Evolutionary conservation across 2,888 invertebrate genomes (phyloP), one percentile per base, ranked within the genome.

Genomic region (Sympetrum striolatum): DNA sequence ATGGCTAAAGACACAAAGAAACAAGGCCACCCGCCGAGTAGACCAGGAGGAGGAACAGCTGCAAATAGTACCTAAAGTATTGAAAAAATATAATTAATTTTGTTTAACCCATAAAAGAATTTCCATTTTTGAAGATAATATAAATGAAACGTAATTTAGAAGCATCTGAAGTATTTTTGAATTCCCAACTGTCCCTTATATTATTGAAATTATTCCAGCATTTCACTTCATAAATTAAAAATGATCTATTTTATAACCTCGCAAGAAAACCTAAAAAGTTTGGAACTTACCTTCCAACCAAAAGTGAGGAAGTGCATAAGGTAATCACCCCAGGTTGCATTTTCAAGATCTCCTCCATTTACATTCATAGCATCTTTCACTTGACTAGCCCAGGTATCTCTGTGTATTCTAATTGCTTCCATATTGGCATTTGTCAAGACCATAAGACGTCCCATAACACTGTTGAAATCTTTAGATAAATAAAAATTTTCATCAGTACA

Each of bases 11-110:
- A 95, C 8, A 94, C 93, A 90, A 94, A 91, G 93, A 96, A 96
- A 86, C 95, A 95, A 14, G 95, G 92, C 95, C 95, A 96, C 0
- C 96, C 96, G 25, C 95, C 95, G 90, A 94, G 93, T n/a, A 95
- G 93, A 14, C 93, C 93, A 1, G 95, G 94, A 0, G 96, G 96
- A 2, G 94, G 94, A 39, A 94, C 93, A 79, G 95, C 93, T 25
- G 93, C 91, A 73, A 93, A 93, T 39, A 93, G 60, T 25, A 93
- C 93, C 93, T 93, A 90, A 1, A 92, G 3, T 37, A 73, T 4
- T 73, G 15, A 31, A 1, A 3, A 14, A 3, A 31, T 12, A 31
- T 14, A 73, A 73, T 8, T 73, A 12, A 25, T 64, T 8, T n/a
- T n/a, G n/a, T 8, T n/a, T 8, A 64, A 18, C 12, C 1, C 25